These are phyloP conservation scores for Hesperophylax magnus DNA, from an alignment of 1,140 invertebrate species.

Conservation along the genomic window DNA sequence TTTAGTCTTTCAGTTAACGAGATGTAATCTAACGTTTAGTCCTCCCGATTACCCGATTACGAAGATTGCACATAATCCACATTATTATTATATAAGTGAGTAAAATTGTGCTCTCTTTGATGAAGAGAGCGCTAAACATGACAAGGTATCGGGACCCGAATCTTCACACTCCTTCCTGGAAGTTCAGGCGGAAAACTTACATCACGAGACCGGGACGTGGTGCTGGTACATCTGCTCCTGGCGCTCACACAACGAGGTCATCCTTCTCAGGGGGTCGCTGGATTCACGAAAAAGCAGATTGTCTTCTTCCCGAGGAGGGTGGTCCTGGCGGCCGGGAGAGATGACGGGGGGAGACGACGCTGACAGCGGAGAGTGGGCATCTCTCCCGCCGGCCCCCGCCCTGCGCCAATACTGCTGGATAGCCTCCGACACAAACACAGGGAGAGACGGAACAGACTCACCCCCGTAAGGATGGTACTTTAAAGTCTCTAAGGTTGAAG, in stretches of 20 bases:
- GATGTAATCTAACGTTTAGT: slow-evolving; percentile 17
- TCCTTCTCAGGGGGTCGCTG: slow-evolving; percentile 68
- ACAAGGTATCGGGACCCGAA: slow-evolving; percentile 1
- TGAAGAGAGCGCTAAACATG: slow-evolving; percentile 4
- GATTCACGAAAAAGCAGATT: slow-evolving; percentile 71
- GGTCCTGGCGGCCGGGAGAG: slow-evolving; percentile 65
- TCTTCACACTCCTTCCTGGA: neutral
- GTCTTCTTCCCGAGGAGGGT: slow-evolving; percentile 65
- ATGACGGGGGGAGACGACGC: slow-evolving; percentile 69
- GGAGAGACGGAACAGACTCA: slow-evolving; percentile 64
- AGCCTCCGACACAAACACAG: slow-evolving; percentile 66
- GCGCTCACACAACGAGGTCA: slow-evolving; percentile 70
- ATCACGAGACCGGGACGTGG: slow-evolving; percentile 71
- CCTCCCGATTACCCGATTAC: slow-evolving; percentile 17
- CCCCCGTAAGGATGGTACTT: slow-evolving; percentile 65
- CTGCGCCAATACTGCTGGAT: slow-evolving; percentile 69
- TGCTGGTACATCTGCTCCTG: slow-evolving; percentile 71
- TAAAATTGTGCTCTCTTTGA: neutral
- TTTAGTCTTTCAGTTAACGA: slow-evolving; percentile 35
- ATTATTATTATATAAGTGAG: neutral
- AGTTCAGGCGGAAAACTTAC: slow-evolving; percentile 58
- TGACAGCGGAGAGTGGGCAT: slow-evolving; percentile 66
- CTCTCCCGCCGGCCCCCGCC: slow-evolving; percentile 63
- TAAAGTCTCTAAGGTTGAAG: slow-evolving; percentile 67
- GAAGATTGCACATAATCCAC: slow-evolving; percentile 38